A percentile compares a stretch with the other conserved stretches of the same genome.
Conservation (phyloP, 2,113 vertebrate species). For the Mystacornis crossleyi region DNA sequence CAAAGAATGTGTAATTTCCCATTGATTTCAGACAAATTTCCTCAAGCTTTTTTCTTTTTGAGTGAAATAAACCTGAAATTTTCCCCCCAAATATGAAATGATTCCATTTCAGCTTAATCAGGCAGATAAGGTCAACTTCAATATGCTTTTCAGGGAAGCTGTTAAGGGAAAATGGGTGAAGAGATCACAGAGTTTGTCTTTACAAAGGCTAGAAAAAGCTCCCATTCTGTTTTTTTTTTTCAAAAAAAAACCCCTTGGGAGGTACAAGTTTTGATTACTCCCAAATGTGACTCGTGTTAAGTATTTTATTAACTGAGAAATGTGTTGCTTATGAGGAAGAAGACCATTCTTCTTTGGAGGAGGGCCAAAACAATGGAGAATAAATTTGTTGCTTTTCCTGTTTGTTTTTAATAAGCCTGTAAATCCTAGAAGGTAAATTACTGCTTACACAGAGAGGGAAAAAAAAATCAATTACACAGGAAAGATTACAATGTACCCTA, state of each 20-base stretch:
- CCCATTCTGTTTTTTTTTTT: not conserved
- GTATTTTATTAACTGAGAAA: not conserved
- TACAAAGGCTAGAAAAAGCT: not conserved
- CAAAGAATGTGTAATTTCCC: not conserved
- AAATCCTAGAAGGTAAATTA: conserved; percentile 50
- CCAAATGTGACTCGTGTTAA: not conserved
- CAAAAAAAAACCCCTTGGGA: not conserved
- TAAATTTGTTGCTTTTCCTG: not conserved
- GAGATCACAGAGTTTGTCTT: not conserved
- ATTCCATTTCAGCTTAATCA: not conserved
- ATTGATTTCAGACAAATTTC: not conserved
- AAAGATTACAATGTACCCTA: conserved; percentile 52
- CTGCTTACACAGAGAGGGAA: not conserved
- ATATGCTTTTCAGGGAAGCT: not conserved
- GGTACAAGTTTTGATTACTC: not conserved
- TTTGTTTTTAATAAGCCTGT: conserved; percentile 7
- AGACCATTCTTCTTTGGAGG: not conserved
- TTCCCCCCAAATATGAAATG: not conserved
- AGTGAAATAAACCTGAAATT: not conserved
- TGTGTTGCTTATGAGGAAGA: not conserved
- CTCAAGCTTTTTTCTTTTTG: not conserved
- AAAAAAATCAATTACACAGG: conserved; percentile 13
- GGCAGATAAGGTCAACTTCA: not conserved
- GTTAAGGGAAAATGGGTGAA: not conserved
- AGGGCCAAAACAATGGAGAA: not conserved